These are phyloP conservation scores for Plecotus auritus DNA, from an alignment of 2,113 vertebrate genomes.

Conservation along the genomic window DNA sequence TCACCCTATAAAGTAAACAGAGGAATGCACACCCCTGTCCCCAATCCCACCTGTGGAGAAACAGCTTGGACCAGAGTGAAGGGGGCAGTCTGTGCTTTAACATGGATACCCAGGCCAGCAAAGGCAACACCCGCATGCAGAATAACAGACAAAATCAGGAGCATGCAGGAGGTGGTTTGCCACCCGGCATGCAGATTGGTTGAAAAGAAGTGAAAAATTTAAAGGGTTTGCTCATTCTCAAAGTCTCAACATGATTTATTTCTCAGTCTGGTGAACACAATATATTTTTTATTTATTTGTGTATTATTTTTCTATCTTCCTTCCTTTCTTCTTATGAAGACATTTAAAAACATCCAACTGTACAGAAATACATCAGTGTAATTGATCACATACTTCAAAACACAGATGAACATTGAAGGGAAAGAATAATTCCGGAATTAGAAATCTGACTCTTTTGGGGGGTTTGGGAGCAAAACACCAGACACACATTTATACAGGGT, in stretches of 20 bases:
- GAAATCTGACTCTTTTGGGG: background rate
- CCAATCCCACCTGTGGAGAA: background rate
- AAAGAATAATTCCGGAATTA: slow-evolving; percentile 35
- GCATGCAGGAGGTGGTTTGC: background rate
- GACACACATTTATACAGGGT: background rate
- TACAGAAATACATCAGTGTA: background rate
- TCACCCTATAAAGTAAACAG: slow-evolving; percentile 10
- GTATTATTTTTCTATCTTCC: background rate
- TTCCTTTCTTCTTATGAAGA: background rate
- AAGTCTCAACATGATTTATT: background rate
- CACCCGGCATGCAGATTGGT: background rate
- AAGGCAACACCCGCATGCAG: background rate
- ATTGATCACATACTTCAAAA: slow-evolving; percentile 26
- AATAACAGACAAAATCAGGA: background rate
- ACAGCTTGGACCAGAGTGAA: background rate
- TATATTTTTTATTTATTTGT: slow-evolving; percentile 37
- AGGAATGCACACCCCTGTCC: background rate
- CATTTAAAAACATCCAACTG: background rate
- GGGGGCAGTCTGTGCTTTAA: background rate
- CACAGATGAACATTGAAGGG: background rate
- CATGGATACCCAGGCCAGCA: background rate
- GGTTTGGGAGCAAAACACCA: background rate
- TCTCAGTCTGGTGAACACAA: background rate
- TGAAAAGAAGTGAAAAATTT: background rate
- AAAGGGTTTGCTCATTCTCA: background rate